Evolutionary conservation across 1,140 invertebrate genomes (phyloP).

Genomic region (Cryptotermes secundus): DNA sequence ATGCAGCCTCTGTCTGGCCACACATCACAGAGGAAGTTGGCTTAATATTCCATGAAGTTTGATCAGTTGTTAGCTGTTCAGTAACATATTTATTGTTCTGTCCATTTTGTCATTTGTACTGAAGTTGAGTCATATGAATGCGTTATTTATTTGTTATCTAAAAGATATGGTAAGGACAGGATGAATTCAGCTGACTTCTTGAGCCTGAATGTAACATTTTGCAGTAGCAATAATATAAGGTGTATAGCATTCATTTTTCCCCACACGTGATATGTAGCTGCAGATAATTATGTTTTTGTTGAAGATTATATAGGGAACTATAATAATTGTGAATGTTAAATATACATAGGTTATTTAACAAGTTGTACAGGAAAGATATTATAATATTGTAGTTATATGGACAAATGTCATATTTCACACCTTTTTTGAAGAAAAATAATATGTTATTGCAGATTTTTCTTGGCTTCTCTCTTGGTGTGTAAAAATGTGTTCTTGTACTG

Average conservation of each 20-base stretch:
- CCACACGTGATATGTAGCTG: constrained; percentile 31
- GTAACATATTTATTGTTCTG: constrained; percentile 5
- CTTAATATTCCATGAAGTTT: not conserved
- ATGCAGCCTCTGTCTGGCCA: not conserved
- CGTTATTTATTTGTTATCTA: constrained; percentile 17
- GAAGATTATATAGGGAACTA: constrained; percentile 24
- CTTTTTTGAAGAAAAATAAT: not conserved
- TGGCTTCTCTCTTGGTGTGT: constrained; percentile 26
- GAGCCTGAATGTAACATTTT: constrained; percentile 22
- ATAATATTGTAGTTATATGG: constrained; percentile 27
- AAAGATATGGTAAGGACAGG: constrained; percentile 7
- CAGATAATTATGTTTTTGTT: constrained; percentile 30
- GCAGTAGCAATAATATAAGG: constrained; percentile 34
- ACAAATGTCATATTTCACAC: constrained; percentile 13
- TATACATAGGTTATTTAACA: constrained; percentile 31
- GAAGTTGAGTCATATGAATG: not conserved
- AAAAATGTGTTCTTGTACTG: constrained; percentile 13
- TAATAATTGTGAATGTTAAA: constrained; percentile 33
- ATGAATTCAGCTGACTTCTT: constrained; percentile 3
- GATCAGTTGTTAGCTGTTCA: constrained; percentile 6
- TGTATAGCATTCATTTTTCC: constrained; percentile 27
- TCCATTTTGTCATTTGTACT: not conserved
- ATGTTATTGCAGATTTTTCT: constrained; percentile 17
- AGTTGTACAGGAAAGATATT: constrained; percentile 26
- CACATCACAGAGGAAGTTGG: not conserved